phyloP scores from a whole-genome alignment of 2,888 invertebrate species.

The Heteropelma amictum region DNA sequence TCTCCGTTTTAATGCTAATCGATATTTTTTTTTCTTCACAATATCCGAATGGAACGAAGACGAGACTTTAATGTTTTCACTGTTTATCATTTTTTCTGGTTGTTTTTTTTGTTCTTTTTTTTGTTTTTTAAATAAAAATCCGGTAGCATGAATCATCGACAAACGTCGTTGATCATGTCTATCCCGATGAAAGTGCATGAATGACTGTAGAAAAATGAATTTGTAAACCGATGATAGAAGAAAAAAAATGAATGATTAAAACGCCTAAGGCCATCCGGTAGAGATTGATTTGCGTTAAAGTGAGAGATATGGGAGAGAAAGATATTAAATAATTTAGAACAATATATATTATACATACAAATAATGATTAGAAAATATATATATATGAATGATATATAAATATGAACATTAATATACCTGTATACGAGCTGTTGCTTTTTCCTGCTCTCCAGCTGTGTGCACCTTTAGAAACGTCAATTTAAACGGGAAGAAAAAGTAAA shows the following conservation, averaged over 20 bases:
- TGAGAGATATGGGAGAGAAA: slow-evolving; percentile 56
- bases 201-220: slow-evolving; percentile 55
- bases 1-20: slow-evolving; percentile 28
- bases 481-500: no score
- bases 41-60: slow-evolving; percentile 13
- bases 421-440: slow-evolving; percentile 65
- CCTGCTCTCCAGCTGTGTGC: slow-evolving; percentile 68
- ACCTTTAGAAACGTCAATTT: slow-evolving; percentile 52
- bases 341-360: slow-evolving; percentile 59
- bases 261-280: slow-evolving; percentile 61
- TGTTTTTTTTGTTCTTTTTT: slow-evolving; percentile 7
- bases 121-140: slow-evolving; percentile 9
- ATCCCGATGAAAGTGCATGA: slow-evolving; percentile 57
- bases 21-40: slow-evolving; percentile 22
- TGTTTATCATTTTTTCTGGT: slow-evolving; percentile 17
- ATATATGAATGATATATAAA: slow-evolving; percentile 67
- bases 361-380: slow-evolving; percentile 59
- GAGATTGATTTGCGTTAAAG: slow-evolving; percentile 57
- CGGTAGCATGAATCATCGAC: slow-evolving; percentile 52
- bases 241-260: slow-evolving; percentile 17
- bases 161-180: slow-evolving; percentile 47
- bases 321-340: slow-evolving; percentile 60
- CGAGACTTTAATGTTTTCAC: slow-evolving; percentile 28
- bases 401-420: slow-evolving; percentile 63
- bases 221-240: slow-evolving; percentile 49